Percentiles rank a stretch among this genome's conserved stretches.
Evolutionary conservation across 2,888 invertebrate species (phyloP).

Genomic region (Deroplatys truncata): DNA sequence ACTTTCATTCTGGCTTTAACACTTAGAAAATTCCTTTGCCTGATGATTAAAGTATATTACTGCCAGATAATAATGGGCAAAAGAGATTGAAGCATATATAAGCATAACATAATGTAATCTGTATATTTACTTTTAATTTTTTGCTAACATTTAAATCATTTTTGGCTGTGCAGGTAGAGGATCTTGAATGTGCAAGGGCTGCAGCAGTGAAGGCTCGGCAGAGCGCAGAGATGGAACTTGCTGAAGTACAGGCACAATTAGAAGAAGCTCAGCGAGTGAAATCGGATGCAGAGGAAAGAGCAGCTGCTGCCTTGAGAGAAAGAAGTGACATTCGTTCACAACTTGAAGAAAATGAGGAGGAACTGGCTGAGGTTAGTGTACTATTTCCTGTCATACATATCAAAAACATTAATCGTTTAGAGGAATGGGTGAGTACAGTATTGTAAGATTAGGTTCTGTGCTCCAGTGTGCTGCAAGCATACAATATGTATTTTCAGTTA

Average conservation of each 20-base stretch:
- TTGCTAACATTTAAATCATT: not conserved
- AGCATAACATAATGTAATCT: too few relatives aligned
- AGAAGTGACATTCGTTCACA: slow-evolving; percentile 77
- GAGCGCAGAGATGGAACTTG: slow-evolving; percentile 78
- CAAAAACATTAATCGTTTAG: too few relatives aligned
- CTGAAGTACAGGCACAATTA: slow-evolving; percentile 74
- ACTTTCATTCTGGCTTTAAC: too few relatives aligned
- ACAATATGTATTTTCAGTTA: too few relatives aligned
- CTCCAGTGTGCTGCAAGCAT: too few relatives aligned
- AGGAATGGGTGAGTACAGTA: too few relatives aligned
- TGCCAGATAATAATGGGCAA: too few relatives aligned
- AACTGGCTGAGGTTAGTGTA: slow-evolving; percentile 66
- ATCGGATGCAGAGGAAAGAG: slow-evolving; percentile 75
- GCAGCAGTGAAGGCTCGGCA: slow-evolving; percentile 84
- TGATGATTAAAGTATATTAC: too few relatives aligned
- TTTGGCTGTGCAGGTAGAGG: slow-evolving; percentile 65
- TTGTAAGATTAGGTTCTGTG: too few relatives aligned
- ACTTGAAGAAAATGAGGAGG: slow-evolving; percentile 91
- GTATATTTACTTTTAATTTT: not conserved
- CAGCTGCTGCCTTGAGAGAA: slow-evolving; percentile 68
- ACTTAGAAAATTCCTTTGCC: too few relatives aligned
- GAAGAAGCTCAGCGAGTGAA: slow-evolving; percentile 74
- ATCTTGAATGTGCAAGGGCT: slow-evolving; percentile 79
- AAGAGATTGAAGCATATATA: too few relatives aligned
- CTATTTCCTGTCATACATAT: not conserved